Conservation (phyloP, 2,888 invertebrate genomes). For the Entomobrya proxima region DNA sequence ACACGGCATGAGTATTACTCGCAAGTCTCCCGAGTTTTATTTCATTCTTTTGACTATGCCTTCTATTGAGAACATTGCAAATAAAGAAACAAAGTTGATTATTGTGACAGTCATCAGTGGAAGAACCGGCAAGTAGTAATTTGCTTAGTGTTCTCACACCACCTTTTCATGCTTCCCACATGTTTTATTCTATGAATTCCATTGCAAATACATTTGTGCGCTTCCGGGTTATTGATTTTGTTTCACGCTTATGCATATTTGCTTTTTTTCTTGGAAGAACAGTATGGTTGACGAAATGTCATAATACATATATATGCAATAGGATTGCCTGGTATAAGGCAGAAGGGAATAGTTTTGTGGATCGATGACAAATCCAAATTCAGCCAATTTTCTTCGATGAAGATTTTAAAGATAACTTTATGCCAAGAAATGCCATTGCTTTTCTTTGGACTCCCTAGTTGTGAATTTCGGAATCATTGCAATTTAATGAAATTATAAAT, state of each 20-base stretch:
- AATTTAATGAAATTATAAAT: too few species aligned
- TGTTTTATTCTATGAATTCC: background rate
- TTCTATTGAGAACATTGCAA: too few species aligned
- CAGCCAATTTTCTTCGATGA: background rate
- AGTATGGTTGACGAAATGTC: slow-evolving; percentile 6
- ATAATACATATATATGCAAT: slow-evolving; percentile 38
- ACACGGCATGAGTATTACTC: background rate
- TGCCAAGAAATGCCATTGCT: too few species aligned
- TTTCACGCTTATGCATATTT: background rate
- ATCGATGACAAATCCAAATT: background rate
- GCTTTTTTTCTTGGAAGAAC: background rate
- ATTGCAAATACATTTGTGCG: background rate
- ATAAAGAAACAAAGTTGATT: too few species aligned
- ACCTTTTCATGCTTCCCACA: background rate
- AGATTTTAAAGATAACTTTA: too few species aligned
- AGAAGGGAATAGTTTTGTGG: background rate
- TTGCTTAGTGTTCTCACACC: background rate
- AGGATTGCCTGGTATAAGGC: slow-evolving; percentile 16
- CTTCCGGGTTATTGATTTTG: slow-evolving; percentile 18
- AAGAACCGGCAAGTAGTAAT: background rate
- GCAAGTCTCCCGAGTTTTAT: too few species aligned
- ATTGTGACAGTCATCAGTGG: too few species aligned
- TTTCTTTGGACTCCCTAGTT: too few species aligned
- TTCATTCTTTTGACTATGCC: too few species aligned
- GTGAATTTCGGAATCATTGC: too few species aligned